A percentile compares a stretch with the other conserved stretches of the same genome.
Evolutionary conservation across 37 sponge, comb jelly and placozoan species (phyloP).

Genomic region (Haliclona indistincta): DNA sequence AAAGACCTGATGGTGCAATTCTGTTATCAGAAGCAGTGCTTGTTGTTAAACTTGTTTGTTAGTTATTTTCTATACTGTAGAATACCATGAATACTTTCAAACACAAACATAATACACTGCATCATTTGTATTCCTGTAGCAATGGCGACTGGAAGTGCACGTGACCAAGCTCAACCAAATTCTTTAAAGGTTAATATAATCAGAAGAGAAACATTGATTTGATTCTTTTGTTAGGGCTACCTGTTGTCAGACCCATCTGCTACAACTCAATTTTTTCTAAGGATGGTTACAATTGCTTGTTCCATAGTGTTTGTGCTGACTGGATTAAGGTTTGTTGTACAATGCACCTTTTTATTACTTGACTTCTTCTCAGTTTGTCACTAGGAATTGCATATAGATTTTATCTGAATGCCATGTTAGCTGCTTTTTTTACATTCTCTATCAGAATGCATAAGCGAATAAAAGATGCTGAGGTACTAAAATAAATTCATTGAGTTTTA

Average conservation of each 20-base stretch:
- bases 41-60: too few species aligned
- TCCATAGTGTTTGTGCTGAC: slow-evolving; percentile 8
- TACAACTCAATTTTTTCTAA: slow-evolving; percentile 30
- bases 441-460: slow-evolving; percentile 47
- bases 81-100: background rate
- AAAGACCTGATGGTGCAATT: too few species aligned
- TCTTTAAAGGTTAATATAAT: too few species aligned
- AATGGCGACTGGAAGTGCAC: background rate
- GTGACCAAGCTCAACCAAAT: background rate
- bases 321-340: slow-evolving; percentile 17
- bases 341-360: too few species aligned
- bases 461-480: slow-evolving; percentile 22
- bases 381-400: background rate
- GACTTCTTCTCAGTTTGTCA: background rate
- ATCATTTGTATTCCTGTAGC: background rate
- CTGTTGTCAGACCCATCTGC: slow-evolving; percentile 7
- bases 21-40: too few species aligned
- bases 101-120: background rate
- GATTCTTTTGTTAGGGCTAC: slow-evolving; percentile 17
- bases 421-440: slow-evolving; percentile 34
- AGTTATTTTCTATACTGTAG: too few species aligned
- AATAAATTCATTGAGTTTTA: background rate
- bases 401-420: slow-evolving; percentile 38
- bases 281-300: slow-evolving; percentile 23
- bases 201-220: too few species aligned